Base-by-base conservation (phyloP, 2,888 invertebrate genomes). In the Torymus aiolomorphi region DNA sequence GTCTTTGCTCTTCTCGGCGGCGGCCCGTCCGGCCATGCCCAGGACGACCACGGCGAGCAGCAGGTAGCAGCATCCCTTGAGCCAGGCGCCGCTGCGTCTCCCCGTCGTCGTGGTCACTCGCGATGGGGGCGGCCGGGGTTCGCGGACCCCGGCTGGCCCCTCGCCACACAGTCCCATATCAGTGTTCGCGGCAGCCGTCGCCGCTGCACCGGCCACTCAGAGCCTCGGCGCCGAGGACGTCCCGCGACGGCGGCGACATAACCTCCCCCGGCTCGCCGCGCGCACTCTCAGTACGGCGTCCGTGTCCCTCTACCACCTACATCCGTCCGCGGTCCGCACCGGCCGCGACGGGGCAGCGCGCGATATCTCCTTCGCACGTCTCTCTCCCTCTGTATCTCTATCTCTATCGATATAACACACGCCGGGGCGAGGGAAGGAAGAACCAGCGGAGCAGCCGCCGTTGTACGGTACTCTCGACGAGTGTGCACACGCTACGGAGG, bases 1-100 rank as follows among this genome's bases (percentile, higher is more conserved):
- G 81, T 88, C 85, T 76, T 88, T 87, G 84, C 84, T 88, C 83
- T 85, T 86, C 80, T 89, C 89, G 14, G 83, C 86, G 77, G 76
- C 78, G 83, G 84, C 85, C 82, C 78, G 82, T 75, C 81, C 80
- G 69, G 86, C 84, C 73, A 86, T 31, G 82, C 69, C 82, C 70
- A 61, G 77, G 31, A 52, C 57, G 80, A 75, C 72, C 72, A 84
- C n/a, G 61, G 82, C 65, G 57, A 84, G 71, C 54, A 85, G 31
- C n/a, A n/a, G 52, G 72, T 66, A 57, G 67, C 20, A 71, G 62
- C n/a, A 42, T 18, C 13, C 59, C 49, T 0, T 57, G 4, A 16
- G 16, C n/a, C 20, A 31, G 42, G 63, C 11, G 16, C 13, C 16
- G 4, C 14, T 12, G 31, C 70, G 31, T 75, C 16, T 2, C 65